These are phyloP conservation scores for Molorchus minor DNA, from an alignment of 2,888 invertebrate genomes.

Conservation along the genomic window DNA sequence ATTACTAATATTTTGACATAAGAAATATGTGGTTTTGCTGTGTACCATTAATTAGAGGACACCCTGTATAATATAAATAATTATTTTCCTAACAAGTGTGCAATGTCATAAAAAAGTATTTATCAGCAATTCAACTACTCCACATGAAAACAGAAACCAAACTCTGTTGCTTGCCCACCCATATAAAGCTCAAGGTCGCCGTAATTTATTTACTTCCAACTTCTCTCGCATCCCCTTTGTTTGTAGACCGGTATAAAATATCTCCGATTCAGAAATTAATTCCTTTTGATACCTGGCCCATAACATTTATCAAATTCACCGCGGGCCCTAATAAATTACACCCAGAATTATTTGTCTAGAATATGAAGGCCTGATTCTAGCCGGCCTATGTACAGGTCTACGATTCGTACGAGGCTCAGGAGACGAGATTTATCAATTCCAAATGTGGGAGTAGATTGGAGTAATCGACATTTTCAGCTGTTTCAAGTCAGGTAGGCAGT, in stretches of 20 bases:
- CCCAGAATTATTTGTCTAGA: slow-evolving; percentile 16
- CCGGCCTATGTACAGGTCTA: slow-evolving; percentile 2
- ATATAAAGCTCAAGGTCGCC: neutral
- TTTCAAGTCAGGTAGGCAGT: too few relatives aligned
- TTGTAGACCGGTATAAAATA: slow-evolving; percentile 2
- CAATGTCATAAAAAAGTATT: too few relatives aligned
- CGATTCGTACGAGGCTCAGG: neutral
- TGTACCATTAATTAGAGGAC: too few relatives aligned
- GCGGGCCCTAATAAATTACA: slow-evolving; percentile 19
- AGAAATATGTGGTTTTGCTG: too few relatives aligned
- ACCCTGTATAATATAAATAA: too few relatives aligned
- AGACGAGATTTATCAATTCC: slow-evolving; percentile 6
- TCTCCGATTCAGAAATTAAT: slow-evolving; percentile 15
- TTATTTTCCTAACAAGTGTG: too few relatives aligned
- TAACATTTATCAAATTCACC: slow-evolving; percentile 17
- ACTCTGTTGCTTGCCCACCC: neutral
- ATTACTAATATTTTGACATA: too few relatives aligned
- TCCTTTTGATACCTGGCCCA: slow-evolving; percentile 15
- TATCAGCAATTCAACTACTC: too few relatives aligned
- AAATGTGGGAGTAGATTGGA: too few relatives aligned
- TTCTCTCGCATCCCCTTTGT: slow-evolving; percentile 1
- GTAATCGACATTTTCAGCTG: too few relatives aligned
- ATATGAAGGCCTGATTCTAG: slow-evolving; percentile 1
- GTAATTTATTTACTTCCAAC: slow-evolving; percentile 9
- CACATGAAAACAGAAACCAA: too few relatives aligned